Base-by-base conservation (phyloP, 2,888 invertebrate species). In the Isotomurus palustris region DNA sequence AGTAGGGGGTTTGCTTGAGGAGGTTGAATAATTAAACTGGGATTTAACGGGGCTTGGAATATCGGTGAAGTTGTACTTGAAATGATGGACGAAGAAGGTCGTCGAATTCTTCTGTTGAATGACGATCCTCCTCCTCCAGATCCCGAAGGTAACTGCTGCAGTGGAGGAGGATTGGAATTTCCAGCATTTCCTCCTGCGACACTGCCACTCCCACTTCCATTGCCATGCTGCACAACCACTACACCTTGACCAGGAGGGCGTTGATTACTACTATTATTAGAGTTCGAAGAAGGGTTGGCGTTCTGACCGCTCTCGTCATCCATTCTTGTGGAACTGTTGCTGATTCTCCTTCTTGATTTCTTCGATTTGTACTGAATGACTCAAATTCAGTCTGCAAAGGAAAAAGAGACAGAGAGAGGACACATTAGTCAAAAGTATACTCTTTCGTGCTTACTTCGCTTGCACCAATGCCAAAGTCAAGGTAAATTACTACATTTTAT, bases 1-100 rank as follows among this genome's bases (percentile, higher is more conserved):
- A 14, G 17, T 52, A 60, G 54, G 19, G 60, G 56, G 53, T 57
- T 61, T 36, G 60, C 51, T 29, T 53, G 58, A 25, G 59, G 63
- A 19, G 29, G 49, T 6, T 29, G 32, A 29, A 5, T 32, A 49
- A 8, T 5, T 43, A 48, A 51, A 27, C 36, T 50, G 21, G 62
- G 62, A 10, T 60, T 38, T 25, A 58, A 48, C 29, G 59, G 64
- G 51, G 58, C 59, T 32, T 66, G 62, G 43, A 64, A 64, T 48
- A 62, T 62, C 49, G 66, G 60, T 36, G 66, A 60, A 25, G 70
- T 70, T 52, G 70, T 70, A 58, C 68, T 68, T 25, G 70, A 68
- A 38, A 70, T 70, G 28, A 68, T 59, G 35, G 67, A 67, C 14
- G 66, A 58, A 17, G 68, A 68, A n/a, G 70, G 57, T 12, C 70